Base-by-base conservation (phyloP, 1,140 invertebrate genomes). In the Dufourea novaeangliae region DNA sequence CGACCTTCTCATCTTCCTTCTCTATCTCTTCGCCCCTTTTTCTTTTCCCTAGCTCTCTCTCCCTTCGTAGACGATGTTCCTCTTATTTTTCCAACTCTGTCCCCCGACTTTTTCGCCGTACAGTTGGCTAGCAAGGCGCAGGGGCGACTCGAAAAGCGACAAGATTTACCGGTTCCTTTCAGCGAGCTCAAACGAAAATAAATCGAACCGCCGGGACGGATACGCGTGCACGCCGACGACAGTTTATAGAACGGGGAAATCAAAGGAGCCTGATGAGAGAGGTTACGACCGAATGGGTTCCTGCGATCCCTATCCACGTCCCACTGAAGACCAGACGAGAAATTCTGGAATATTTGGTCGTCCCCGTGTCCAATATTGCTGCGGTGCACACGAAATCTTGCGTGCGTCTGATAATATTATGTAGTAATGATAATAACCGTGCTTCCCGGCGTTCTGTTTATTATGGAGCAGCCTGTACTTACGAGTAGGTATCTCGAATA, bases 181-280 rank as follows among this genome's bases (percentile, higher is more conserved):
- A 14, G 27, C 14, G 25, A 34, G 25, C 34, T 57, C 29, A 39
- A 59, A 69, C 46, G 52, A 59, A 54, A 71, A 76, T n/a, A 72
- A 64, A 78, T 44, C 59, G 46, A 80, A 67, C 46, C 73, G 52
- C 69, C 34, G 27, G 59, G 52, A 25, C 12, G 25, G 32, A 17
- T 29, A 61, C 41, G 12, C 32, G 50, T 39, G 7, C 46, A n/a
- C n/a, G n/a, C 59, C 10, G 12, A 25, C n/a, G 73, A 12, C 8
- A 32, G 63, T 57, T 32, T 57, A n/a, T 32, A 10, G 29, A 54
- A 66, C 25, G 20, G 67, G 37, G 56, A 57, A 68, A 37, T 54
- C 44, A 78, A 52, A 78, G 54, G 39, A 75, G 10, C 10, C 39
- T 56, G 52, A 75, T 69, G 52, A 75, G 52, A 75, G 52, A 44